A percentile compares a stretch with the other conserved stretches of the same genome.
Evolutionary conservation across 1,140 invertebrate genomes (phyloP).

Genomic region (Calycopis cecrops): DNA sequence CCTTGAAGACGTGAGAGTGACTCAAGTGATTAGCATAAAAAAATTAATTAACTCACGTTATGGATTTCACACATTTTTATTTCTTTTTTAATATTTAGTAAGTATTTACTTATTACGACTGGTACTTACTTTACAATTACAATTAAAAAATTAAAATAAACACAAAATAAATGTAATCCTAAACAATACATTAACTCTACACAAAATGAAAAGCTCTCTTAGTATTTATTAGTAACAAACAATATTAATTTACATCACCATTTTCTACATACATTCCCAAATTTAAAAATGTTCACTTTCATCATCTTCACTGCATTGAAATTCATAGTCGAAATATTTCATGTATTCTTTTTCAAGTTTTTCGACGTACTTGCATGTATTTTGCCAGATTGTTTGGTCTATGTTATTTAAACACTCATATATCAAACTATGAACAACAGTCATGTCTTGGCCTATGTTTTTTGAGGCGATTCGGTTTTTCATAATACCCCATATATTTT

Average conservation of each 20-base stretch:
- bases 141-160: neutral
- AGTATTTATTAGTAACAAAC: neutral
- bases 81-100: no score
- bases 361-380: conserved; percentile 1
- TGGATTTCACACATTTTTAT: neutral
- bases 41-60: neutral
- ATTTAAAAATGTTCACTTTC: neutral
- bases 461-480: no score
- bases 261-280: no score
- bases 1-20: neutral
- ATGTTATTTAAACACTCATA: neutral
- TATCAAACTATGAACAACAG: conserved; percentile 1
- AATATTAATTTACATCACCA: neutral
- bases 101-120: no score
- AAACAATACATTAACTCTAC: no score
- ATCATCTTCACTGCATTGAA: neutral
- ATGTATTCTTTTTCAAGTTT: no score
- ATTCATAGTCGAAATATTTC: no score
- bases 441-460: no score
- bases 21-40: neutral
- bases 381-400: conserved; percentile 1
- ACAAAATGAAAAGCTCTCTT: conserved; percentile 3
- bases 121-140: neutral
- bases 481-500: conserved; percentile 16
- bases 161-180: conserved; percentile 1